Evolutionary conservation across 2,797 vertebrate genomes (phyloP), one percentile per base, ranked within the genome.

Genomic region (Sphenopsis melanotis): DNA sequence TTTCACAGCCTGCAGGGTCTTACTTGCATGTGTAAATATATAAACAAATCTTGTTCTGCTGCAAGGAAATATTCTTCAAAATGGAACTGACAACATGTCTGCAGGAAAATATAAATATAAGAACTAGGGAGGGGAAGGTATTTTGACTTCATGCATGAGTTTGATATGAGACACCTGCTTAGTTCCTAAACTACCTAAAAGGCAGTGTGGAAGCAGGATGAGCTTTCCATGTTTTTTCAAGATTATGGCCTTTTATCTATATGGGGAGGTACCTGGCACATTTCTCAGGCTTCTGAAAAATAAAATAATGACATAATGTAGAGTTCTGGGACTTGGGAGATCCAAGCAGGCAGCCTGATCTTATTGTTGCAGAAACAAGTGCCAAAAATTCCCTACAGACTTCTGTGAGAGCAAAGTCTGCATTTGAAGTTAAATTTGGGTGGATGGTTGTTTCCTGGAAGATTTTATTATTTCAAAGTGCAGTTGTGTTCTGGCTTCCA

Each of bases 261-360:
- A 26, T 15, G 21, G 34, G 75, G 71, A 83, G 18, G 19, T 53
- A 36, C 27, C 64, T 64, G 70, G 37, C 17, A 60, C 30, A 68
- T 74, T 96, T 85, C 75, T 91, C 68, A 85, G 41, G 20, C 68
- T 72, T 93, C 85, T 90, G 85, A 83, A 71, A 90, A 94, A 80
- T 39, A 80, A 52, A 89, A 61, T 89, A 77, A 80, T 34, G 72
- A 66, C 37, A 63, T 76, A 52, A 55, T 12, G 11, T 65, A 22
- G 69, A 56, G 29, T 42, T 82, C 36, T 69, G 64, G 36, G 64
- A 59, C 77, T 37, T 65, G 34, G 34, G 61, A 93, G 32, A 77
- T 80, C 32, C 52, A 80, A 69, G n/a, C 56, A 77, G 42, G 36
- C n/a, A 86, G 29, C 26, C 52, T 79, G 71, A 69, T 61, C 55